phyloP scores from a whole-genome alignment of 2,113 vertebrate species.

The Dryoscopus gambensis region DNA sequence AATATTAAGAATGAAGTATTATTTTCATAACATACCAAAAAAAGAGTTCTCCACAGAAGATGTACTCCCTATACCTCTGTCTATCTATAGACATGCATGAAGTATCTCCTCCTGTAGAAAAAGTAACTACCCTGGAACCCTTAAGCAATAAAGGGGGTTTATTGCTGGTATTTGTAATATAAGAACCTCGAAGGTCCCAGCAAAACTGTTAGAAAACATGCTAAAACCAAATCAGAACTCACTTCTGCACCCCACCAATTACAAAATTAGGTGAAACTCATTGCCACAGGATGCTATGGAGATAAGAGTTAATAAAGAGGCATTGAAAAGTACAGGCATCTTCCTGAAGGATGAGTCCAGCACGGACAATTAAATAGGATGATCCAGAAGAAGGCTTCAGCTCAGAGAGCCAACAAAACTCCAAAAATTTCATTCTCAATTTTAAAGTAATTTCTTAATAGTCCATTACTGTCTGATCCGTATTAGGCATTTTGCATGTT shows the following conservation, averaged over 20 bases:
- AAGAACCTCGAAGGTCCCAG: neutral
- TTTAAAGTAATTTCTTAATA: neutral
- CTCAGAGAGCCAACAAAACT: neutral
- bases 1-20: neutral
- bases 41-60: neutral
- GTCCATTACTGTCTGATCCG: neutral
- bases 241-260: fast-evolving
- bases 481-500: neutral
- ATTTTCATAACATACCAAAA: neutral
- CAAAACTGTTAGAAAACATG: neutral
- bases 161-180: neutral
- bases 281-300: neutral
- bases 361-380: neutral
- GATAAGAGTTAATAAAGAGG: neutral
- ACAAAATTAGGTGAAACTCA: neutral
- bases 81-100: neutral
- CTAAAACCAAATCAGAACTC: neutral
- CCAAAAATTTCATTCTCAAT: neutral
- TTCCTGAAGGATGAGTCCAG: neutral
- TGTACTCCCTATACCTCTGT: neutral
- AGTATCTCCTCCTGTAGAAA: neutral
- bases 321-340: neutral
- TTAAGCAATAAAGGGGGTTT: neutral
- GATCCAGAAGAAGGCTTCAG: neutral
- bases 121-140: neutral